Base-by-base conservation (phyloP, 1,140 invertebrate genomes). In the Drosophila sulfurigaster region DNA sequence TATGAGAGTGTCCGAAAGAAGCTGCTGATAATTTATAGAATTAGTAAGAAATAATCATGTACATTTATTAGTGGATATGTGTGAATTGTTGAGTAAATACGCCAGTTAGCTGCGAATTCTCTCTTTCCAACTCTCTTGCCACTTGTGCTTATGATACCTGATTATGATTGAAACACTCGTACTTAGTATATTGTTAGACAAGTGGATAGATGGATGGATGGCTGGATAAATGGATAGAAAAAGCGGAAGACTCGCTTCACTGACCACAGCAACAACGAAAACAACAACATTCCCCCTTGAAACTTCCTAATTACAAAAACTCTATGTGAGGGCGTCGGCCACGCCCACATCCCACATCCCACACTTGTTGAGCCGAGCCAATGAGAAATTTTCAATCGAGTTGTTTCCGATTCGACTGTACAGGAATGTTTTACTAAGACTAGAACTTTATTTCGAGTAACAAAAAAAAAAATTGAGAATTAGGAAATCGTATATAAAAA, bases 41-140 rank as follows among this genome's bases (percentile, higher is more conserved):
- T 89, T 89, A 85, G 78, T 81, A 72, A 65, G 78, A 89, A 89
- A 85, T 89, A 90, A 90, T 89, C 85, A 89, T 85, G 85, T 85
- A 62, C 68, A 90, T 85, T 90, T 83, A 85, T 89, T 89, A 89
- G 85, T 77, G 59, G n/a, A 13, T 49, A 79, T 51, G 81, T 89
- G 85, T 54, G 68, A 89, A 89, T 77, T 79, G 71, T 43, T 48
- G 38, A 45, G 66, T 51, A 90, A 90, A 89, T 43, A 81, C 32
- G 72, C 59, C 57, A 59, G 49, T 75, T 81, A 69, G 41, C 74
- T 58, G 52, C 64, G 62, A 70, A 80, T 89, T 89, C 85, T 83
- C 75, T 51, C 15, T 15, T 38, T 11, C 35, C 10, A 25, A 38
- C 46, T 48, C 46, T 48, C 15, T 48, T 7, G 13, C 32, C 30